Conservation (phyloP, 2,888 invertebrate species). For the Taenaris catops region DNA sequence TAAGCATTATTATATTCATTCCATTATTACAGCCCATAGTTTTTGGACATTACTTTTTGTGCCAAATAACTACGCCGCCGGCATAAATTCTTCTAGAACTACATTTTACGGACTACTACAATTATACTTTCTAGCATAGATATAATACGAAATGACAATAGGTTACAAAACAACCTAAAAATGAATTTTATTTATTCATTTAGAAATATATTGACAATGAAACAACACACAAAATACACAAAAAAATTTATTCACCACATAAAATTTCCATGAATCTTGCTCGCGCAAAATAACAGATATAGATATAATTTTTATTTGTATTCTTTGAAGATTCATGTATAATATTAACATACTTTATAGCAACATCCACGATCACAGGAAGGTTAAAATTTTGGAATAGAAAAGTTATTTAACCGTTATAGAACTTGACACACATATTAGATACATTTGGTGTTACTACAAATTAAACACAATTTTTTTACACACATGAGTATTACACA, state of each 20-base stretch:
- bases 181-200: no score
- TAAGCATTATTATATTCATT: no score
- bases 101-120: no score
- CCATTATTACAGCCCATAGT: no score
- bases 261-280: slow-evolving; percentile 67
- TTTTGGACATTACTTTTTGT: no score
- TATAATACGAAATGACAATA: no score
- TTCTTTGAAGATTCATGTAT: slow-evolving; percentile 63
- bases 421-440: slow-evolving; percentile 48
- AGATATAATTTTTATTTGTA: slow-evolving; percentile 46
- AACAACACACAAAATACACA: slow-evolving; percentile 55
- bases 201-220: no score
- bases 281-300: slow-evolving; percentile 73
- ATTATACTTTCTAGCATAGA: no score
- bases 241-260: slow-evolving; percentile 77
- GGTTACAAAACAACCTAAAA: no score
- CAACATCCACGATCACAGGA: slow-evolving; percentile 75
- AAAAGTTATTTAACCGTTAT: slow-evolving; percentile 61
- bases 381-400: slow-evolving; percentile 73
- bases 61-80: no score
- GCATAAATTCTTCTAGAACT: no score
- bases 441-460: slow-evolving; percentile 61
- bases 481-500: slow-evolving; percentile 55
- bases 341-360: slow-evolving; percentile 60
- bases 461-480: slow-evolving; percentile 51